A percentile compares a stretch with the other conserved stretches of the same genome.
These are phyloP conservation scores for Eurytoma californica DNA, from an alignment of 2,888 invertebrate genomes.

Conservation along the genomic window DNA sequence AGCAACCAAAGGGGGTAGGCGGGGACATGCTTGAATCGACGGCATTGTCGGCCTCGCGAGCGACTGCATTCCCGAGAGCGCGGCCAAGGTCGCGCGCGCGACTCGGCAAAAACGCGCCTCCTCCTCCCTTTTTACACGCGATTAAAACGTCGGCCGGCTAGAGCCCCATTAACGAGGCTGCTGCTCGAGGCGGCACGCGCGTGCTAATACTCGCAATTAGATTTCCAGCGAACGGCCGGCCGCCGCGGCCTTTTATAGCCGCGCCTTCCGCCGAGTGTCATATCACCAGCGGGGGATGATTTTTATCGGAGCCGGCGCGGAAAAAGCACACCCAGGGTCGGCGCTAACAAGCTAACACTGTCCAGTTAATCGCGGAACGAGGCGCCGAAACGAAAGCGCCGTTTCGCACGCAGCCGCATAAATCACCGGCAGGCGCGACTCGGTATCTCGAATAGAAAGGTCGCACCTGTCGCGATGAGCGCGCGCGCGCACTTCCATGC, in stretches of 20 bases:
- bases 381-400: no score
- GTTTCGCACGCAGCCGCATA: no score
- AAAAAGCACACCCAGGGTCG: no score
- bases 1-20: background rate
- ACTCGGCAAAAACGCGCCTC: slow-evolving; percentile 27
- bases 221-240: slow-evolving; percentile 27
- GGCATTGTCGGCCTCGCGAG: slow-evolving; percentile 24
- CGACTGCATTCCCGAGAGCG: slow-evolving; percentile 36
- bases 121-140: slow-evolving; percentile 11
- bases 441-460: no score
- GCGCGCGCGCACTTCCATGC: no score
- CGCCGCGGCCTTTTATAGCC: background rate
- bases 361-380: no score
- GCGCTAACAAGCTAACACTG: no score
- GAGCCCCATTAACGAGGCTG: slow-evolving; percentile 42
- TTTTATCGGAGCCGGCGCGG: no score
- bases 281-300: slow-evolving; percentile 11
- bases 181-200: background rate
- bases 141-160: slow-evolving; percentile 31
- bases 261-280: slow-evolving; percentile 19
- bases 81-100: slow-evolving; percentile 31
- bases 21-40: slow-evolving; percentile 28
- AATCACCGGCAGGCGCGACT: no score
- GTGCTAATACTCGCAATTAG: slow-evolving; percentile 27
- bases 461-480: no score